Evolutionary conservation across 2,113 vertebrate species (phyloP).

Genomic region (Corythoichthys haematopterus): DNA sequence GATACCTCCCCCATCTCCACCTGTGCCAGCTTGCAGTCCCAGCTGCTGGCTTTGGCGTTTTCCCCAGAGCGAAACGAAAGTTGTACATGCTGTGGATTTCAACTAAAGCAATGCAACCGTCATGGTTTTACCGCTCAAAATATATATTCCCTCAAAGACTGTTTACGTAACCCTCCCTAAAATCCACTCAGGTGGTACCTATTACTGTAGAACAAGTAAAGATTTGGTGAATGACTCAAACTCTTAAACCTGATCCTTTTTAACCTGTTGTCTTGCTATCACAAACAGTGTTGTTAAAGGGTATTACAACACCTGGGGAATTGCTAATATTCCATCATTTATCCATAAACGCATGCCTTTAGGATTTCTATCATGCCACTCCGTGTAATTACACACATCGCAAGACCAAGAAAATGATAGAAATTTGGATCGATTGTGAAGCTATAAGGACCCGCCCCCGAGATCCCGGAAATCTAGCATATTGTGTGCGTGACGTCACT

Average conservation of each 20-base stretch:
- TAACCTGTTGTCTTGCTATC: constrained; percentile 28
- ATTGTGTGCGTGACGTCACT: too few relatives aligned
- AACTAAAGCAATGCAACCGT: constrained; percentile 47
- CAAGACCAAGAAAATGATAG: too few relatives aligned
- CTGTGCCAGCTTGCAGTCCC: constrained; percentile 14
- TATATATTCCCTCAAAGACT: constrained; percentile 44
- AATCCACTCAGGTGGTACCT: constrained; percentile 52
- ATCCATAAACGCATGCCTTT: too few relatives aligned
- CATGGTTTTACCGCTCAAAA: constrained; percentile 50
- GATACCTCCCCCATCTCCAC: constrained; percentile 40
- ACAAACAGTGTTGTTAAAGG: not conserved
- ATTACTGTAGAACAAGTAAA: constrained; percentile 49
- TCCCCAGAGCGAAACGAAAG: constrained; percentile 8
- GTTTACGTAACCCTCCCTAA: constrained; percentile 38
- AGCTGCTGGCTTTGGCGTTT: constrained; percentile 26
- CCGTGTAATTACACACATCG: too few relatives aligned
- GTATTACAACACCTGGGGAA: too few relatives aligned
- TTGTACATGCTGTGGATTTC: constrained; percentile 60
- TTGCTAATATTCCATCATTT: too few relatives aligned
- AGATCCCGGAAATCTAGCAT: too few relatives aligned
- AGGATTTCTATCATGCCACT: too few relatives aligned
- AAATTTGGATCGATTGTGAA: too few relatives aligned
- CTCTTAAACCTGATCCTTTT: constrained; percentile 53
- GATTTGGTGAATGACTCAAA: constrained; percentile 52
- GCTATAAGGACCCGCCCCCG: too few relatives aligned